Percentiles rank a stretch among this genome's conserved stretches.
These are phyloP conservation scores for Pinna nobilis DNA, from an alignment of 1,140 invertebrate species.

Conservation along the genomic window DNA sequence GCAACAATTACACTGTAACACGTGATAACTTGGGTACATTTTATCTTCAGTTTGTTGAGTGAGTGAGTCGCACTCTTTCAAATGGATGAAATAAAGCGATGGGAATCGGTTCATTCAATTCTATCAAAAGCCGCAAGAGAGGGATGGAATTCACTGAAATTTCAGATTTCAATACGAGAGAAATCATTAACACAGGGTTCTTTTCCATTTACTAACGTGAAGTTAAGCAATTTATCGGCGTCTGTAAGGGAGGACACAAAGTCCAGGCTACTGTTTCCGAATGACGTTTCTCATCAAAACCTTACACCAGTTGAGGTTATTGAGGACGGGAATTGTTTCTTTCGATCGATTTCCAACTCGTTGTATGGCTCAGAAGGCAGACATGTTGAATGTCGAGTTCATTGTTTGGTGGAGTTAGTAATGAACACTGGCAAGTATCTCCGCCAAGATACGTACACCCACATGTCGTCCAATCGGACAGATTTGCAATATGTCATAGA, in stretches of 20 bases:
- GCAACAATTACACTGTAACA: too few relatives aligned
- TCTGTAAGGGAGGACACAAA: neutral
- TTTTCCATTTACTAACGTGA: neutral
- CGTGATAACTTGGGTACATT: neutral
- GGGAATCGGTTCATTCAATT: conserved; percentile 1
- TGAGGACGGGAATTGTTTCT: conserved; percentile 1
- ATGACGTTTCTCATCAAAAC: neutral
- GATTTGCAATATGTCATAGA: neutral
- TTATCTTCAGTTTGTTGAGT: neutral
- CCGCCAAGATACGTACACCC: conserved; percentile 4
- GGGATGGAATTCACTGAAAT: neutral
- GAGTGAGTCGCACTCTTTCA: neutral
- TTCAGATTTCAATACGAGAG: neutral
- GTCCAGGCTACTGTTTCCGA: neutral
- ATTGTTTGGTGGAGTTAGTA: neutral
- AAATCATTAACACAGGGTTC: neutral
- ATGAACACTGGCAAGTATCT: neutral
- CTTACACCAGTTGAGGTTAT: conserved; percentile 3
- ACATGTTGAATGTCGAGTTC: neutral
- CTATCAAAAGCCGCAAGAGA: neutral
- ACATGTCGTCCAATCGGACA: conserved; percentile 11
- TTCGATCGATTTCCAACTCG: neutral
- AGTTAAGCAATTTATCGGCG: neutral
- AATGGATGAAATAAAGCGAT: neutral
- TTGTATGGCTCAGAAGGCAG: neutral